Conservation (phyloP, 2,797 vertebrate species). For the Jordanella pulchra region DNA sequence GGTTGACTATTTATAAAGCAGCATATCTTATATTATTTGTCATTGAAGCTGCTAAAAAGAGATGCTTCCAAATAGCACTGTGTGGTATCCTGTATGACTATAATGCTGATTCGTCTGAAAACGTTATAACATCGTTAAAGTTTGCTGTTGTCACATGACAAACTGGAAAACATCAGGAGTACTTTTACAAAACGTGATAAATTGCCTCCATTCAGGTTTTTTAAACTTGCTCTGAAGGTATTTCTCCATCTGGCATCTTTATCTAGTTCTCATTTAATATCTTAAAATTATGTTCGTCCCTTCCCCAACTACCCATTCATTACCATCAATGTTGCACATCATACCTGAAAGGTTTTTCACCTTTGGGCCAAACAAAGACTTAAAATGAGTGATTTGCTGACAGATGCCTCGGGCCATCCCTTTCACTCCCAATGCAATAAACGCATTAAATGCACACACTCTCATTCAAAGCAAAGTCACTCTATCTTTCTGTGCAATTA, state of each 20-base stretch:
- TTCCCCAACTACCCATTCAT: not conserved
- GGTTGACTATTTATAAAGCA: too few species aligned
- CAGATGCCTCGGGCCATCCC: not conserved
- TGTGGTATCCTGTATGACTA: too few species aligned
- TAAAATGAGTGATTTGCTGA: not conserved
- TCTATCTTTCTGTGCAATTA: not conserved
- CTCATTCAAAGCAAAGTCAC: conserved; percentile 2
- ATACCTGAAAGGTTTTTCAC: not conserved
- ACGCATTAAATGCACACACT: not conserved
- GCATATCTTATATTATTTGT: not conserved
- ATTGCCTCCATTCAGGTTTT: conserved; percentile 4
- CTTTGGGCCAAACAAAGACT: not conserved
- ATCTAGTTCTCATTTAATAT: not conserved
- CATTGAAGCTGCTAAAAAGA: too few species aligned
- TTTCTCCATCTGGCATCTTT: not conserved
- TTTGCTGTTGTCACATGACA: not conserved
- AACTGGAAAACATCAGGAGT: too few species aligned
- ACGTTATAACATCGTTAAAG: not conserved
- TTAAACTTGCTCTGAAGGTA: not conserved
- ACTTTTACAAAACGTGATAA: not conserved
- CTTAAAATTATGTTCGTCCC: not conserved
- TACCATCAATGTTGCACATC: not conserved
- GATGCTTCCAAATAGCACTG: too few species aligned
- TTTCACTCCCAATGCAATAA: not conserved
- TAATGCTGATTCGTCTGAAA: not conserved